Evolutionary conservation across 2,797 vertebrate species (phyloP), one percentile per base, ranked within the genome.

Genomic region (Sus cebifrons): DNA sequence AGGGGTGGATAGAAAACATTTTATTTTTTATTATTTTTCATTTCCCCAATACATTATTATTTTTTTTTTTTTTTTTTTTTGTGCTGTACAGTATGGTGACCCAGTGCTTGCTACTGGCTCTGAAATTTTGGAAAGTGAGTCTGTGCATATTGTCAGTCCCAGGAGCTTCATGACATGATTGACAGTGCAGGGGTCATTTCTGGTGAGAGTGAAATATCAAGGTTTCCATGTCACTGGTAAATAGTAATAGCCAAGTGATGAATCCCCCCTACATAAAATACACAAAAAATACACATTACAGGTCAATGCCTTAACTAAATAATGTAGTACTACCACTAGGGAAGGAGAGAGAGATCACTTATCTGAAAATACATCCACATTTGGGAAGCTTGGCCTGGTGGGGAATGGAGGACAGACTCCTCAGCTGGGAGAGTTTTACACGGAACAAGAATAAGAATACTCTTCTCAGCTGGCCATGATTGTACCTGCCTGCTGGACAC

Each of bases 91-190:
- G 36, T 36, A 36, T 36, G 36, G 36, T 36, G 36, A 36, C 36
- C 36, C 36, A 89, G 67, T 54, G 21, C 78, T 52, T 92, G 20
- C 14, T 82, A 16, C 27, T 89, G 83, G 44, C 36, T 83, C 29
- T 74, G 54, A 71, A 67, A 54, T 52, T 67, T 95, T 77, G 67
- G 36, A 93, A 91, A 85, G 82, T 68, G 78, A 88, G 25, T 73
- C 67, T 70, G 0, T 60, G 16, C 78, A n/a, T 77, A 71, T 88
- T 74, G 13, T 49, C 83, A 20, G 13, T 60, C 40, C 25, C 52
- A 5, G 20, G 52, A 23, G 0, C 32, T 56, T 88, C 52, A 58
- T 82, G 58, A n/a, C 52, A 40, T 81, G 49, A 87, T 54, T 68
- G n/a, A 67, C 29, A 93, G 27, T 23, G n/a, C 2, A 54, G 32